Base-by-base conservation (phyloP, 2,797 vertebrate genomes). In the Falco columbarius region DNA sequence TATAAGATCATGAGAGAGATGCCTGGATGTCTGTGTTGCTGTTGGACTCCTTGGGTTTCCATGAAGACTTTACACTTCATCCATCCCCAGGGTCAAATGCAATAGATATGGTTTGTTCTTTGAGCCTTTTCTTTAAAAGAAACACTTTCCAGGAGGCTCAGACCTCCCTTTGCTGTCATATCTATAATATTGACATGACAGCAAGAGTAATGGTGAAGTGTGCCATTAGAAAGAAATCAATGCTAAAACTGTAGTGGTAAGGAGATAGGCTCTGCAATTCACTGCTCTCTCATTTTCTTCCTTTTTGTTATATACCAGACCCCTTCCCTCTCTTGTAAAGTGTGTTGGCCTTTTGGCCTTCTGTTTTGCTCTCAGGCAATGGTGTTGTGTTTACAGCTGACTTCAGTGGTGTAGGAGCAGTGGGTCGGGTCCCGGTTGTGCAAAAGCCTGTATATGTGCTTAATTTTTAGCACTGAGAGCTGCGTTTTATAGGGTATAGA, bases 171-270 rank as follows among this genome's bases (percentile, higher is more conserved):
- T 86, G 46, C 49, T 87, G 47, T 75, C 8, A 7, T 79, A 73
- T 91, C 95, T 73, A 70, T 96, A 97, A 86, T 91, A 91, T 86
- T 86, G 93, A 95, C 13, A 7, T 30, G 82, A 90, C 34, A 70
- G 63, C 1, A 16, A 92, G 89, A 86, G 82, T 18, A 79, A 46
- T 73, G 96, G 80, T 79, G 93, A 94, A 91, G 76, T 22, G n/a
- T 94, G 82, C 91, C 80, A 93, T 96, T 97, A 82, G 91, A 94
- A 83, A 88, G 92, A 90, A 88, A 92, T 95, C 87, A 51, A 93
- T 97, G 56, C 20, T 79, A 71, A 84, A 95, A 81, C 82, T 62
- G 55, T 62, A 67, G 63, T 66, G 91, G 47, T 90, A 92, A 91
- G 2, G 44, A 94, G 71, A 62, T 24, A 58, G 77, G 49, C 88